phyloP scores from a whole-genome alignment of 2,888 invertebrate species.

The Macaria liturata region DNA sequence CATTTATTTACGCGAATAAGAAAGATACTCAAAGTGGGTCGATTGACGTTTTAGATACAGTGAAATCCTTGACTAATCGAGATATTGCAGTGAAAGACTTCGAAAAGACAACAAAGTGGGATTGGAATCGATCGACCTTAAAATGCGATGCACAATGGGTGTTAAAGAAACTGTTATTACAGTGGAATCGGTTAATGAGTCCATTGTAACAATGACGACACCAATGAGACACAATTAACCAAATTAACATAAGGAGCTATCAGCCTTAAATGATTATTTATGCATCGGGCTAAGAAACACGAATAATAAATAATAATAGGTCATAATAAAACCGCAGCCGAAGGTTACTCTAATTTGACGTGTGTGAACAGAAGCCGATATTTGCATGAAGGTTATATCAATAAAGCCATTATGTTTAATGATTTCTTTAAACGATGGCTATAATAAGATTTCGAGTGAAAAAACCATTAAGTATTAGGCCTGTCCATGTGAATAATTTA shows the following conservation, averaged over 20 bases:
- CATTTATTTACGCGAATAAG: slow-evolving; percentile 12
- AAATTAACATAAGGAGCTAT: slow-evolving; percentile 41
- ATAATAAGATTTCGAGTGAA: slow-evolving; percentile 6
- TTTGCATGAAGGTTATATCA: slow-evolving; percentile 41
- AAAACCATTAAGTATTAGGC: slow-evolving; percentile 5
- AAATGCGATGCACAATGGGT: slow-evolving; percentile 35
- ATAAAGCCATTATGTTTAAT: slow-evolving; percentile 28
- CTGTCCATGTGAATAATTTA: background rate
- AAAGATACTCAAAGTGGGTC: slow-evolving; percentile 13
- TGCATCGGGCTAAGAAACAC: slow-evolving; percentile 38
- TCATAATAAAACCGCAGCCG: slow-evolving; percentile 42
- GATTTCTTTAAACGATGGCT: background rate
- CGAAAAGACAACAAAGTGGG: slow-evolving; percentile 20
- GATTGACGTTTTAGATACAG: slow-evolving; percentile 13
- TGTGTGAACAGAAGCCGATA: slow-evolving; percentile 36
- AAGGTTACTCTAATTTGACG: slow-evolving; percentile 49
- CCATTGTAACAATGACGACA: slow-evolving; percentile 41
- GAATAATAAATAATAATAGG: slow-evolving; percentile 31
- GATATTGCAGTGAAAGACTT: slow-evolving; percentile 16
- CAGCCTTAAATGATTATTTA: slow-evolving; percentile 20
- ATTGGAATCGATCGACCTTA: slow-evolving; percentile 37
- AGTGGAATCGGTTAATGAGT: slow-evolving; percentile 38
- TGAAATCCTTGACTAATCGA: slow-evolving; percentile 20
- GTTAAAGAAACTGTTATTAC: slow-evolving; percentile 27
- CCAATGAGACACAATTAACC: slow-evolving; percentile 40